A percentile compares a stretch with the other conserved stretches of the same genome.
phyloP scores from a whole-genome alignment of 1,140 invertebrate species.

The Teleopsis dalmanni region DNA sequence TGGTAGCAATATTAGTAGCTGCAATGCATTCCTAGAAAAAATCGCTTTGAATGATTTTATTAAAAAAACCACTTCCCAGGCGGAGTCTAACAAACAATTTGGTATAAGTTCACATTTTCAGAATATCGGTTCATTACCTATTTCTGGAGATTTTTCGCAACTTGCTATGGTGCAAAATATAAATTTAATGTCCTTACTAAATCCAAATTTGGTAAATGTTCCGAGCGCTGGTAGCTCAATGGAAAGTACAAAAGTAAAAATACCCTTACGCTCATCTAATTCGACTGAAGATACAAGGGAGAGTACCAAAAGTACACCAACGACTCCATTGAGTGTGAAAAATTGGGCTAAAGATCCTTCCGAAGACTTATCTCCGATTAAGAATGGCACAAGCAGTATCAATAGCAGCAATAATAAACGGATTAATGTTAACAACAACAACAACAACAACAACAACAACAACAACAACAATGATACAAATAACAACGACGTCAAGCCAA shows the following conservation, averaged over 20 bases:
- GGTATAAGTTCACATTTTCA: too few relatives aligned
- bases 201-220: slow-evolving; percentile 45
- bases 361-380: slow-evolving; percentile 14
- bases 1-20: background rate
- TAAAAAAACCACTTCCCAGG: too few relatives aligned
- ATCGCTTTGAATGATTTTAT: slow-evolving; percentile 36
- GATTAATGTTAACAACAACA: slow-evolving; percentile 29
- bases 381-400: background rate
- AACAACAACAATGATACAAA: slow-evolving; percentile 41
- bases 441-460: slow-evolving; percentile 44
- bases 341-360: slow-evolving; percentile 46
- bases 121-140: too few relatives aligned
- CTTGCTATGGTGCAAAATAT: slow-evolving; percentile 28
- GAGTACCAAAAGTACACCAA: slow-evolving; percentile 39
- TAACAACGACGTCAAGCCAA: slow-evolving; percentile 26
- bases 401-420: slow-evolving; percentile 16
- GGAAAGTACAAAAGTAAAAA: background rate
- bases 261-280: background rate
- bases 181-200: slow-evolving; percentile 47
- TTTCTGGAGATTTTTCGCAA: slow-evolving; percentile 1
- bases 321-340: slow-evolving; percentile 39
- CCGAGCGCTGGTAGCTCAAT: slow-evolving; percentile 28
- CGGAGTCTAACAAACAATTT: too few relatives aligned
- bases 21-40: slow-evolving; percentile 26
- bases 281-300: background rate